A percentile compares a stretch with the other conserved stretches of the same genome.
These are phyloP conservation scores for Bombus breviceps DNA, from an alignment of 1,140 invertebrate genomes.

Conservation along the genomic window DNA sequence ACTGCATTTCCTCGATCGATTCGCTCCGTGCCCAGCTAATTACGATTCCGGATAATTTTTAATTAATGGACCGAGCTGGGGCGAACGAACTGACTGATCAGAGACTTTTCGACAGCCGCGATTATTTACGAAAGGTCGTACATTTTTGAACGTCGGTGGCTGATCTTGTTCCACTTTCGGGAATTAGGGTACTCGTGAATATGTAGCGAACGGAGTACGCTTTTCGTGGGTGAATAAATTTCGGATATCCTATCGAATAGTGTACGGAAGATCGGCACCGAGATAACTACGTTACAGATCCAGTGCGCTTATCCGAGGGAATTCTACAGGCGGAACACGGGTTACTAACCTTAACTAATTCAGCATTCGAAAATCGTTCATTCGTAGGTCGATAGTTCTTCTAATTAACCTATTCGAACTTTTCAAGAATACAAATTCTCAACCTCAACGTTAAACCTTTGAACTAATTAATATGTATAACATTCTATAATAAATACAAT, in stretches of 20 bases:
- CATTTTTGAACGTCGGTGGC: too few species aligned
- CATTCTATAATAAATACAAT: too few species aligned
- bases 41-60: slow-evolving; percentile 63
- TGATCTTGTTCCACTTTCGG: background rate
- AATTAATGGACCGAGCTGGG: slow-evolving; percentile 51
- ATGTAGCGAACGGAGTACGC: background rate
- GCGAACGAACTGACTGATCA: background rate
- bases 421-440: background rate
- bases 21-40: slow-evolving; percentile 51
- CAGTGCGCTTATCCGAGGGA: background rate
- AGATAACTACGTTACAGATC: background rate
- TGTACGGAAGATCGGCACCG: background rate
- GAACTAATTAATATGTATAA: too few species aligned
- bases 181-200: background rate
- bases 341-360: background rate
- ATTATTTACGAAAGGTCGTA: slow-evolving; percentile 3
- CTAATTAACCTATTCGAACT: background rate
- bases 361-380: too few species aligned
- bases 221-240: background rate
- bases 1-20: slow-evolving; percentile 65
- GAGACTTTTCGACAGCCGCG: slow-evolving; percentile 12
- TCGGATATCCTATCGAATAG: too few species aligned
- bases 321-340: background rate
- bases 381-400: too few species aligned
- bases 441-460: background rate